These are phyloP conservation scores for Coregonus clupeaformis DNA, from an alignment of 2,113 vertebrate genomes.

Conservation along the genomic window DNA sequence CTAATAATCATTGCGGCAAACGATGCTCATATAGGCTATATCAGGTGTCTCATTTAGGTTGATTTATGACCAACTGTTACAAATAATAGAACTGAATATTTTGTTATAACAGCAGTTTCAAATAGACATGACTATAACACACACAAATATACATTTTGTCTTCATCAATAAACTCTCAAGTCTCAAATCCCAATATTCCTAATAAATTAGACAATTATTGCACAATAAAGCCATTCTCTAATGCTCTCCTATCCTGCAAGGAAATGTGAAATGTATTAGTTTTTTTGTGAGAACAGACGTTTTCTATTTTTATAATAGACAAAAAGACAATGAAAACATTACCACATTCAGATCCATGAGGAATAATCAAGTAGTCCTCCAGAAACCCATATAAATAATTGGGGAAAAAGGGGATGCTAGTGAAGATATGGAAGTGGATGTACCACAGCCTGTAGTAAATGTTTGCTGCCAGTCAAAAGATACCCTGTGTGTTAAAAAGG, in stretches of 20 bases:
- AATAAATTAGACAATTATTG: not conserved
- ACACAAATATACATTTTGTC: not conserved
- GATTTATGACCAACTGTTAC: too few species aligned
- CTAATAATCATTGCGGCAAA: not conserved
- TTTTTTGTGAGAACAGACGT: constrained; percentile 1
- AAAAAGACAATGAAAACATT: constrained; percentile 3
- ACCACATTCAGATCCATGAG: not conserved
- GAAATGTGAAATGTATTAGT: constrained; percentile 4
- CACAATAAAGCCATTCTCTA: not conserved
- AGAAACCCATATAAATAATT: not conserved
- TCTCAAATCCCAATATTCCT: not conserved
- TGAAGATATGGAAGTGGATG: not conserved
- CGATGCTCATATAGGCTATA: too few species aligned
- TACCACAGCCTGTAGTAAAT: too few species aligned
- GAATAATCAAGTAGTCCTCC: not conserved
- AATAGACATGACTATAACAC: too few species aligned
- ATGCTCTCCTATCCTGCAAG: not conserved
- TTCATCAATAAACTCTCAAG: not conserved
- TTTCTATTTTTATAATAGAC: not conserved
- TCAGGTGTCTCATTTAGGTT: too few species aligned
- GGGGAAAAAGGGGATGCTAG: not conserved
- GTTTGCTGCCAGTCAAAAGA: too few species aligned
- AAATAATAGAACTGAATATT: too few species aligned
- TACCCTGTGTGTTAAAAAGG: too few species aligned
- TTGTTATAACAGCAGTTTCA: too few species aligned